Conservation (phyloP, 2,888 invertebrate genomes). For the Calephelis perditalis region DNA sequence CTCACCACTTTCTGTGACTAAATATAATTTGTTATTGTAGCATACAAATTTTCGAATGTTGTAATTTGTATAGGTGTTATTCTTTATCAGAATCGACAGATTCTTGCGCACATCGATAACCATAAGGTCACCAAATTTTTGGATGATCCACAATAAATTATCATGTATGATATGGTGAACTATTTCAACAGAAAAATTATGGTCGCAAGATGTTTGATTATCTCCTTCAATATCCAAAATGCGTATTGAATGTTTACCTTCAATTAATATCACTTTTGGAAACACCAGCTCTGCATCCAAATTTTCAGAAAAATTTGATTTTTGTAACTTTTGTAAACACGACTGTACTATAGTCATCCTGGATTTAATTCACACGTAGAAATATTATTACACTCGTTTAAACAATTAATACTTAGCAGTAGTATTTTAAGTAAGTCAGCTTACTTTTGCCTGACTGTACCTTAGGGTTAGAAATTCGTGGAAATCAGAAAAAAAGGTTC, state of each 20-base stretch:
- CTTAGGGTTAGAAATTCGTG: too few species aligned
- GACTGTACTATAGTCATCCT: constrained; percentile 27
- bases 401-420: too few species aligned
- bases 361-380: background rate
- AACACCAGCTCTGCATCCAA: constrained; percentile 45
- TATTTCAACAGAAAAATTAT: constrained; percentile 43
- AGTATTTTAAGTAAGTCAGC: too few species aligned
- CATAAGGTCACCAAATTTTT: constrained; percentile 47
- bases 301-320: constrained; percentile 25
- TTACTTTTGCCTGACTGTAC: too few species aligned
- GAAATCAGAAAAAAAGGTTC: too few species aligned
- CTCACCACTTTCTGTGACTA: constrained; percentile 59
- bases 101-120: constrained; percentile 43
- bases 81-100: constrained; percentile 35
- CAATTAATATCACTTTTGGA: constrained; percentile 50
- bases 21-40: constrained; percentile 36
- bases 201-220: constrained; percentile 26
- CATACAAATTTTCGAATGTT: constrained; percentile 43
- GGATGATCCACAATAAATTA: constrained; percentile 50
- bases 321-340: constrained; percentile 30
- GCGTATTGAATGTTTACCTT: constrained; percentile 31
- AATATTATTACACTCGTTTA: too few species aligned
- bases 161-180: constrained; percentile 42
- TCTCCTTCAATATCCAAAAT: constrained; percentile 31
- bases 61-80: constrained; percentile 41